Evolutionary conservation across 2,888 invertebrate species (phyloP).

Genomic region (Listrodromus nycthemerus): DNA sequence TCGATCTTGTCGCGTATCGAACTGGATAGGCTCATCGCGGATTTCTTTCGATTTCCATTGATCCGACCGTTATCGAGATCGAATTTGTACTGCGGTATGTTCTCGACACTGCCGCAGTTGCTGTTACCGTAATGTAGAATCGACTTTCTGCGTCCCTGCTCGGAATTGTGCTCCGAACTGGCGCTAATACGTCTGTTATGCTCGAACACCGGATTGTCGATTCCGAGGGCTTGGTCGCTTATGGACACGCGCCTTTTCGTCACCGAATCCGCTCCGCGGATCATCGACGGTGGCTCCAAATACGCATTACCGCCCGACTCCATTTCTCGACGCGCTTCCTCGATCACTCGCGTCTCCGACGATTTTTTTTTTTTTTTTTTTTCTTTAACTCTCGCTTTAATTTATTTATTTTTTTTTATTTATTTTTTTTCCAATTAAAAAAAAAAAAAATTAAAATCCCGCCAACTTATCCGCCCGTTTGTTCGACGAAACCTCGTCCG

Average conservation of each 20-base stretch:
- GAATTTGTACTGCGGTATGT: slow-evolving; percentile 80
- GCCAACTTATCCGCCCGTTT: too few relatives aligned
- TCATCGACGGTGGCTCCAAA: slow-evolving; percentile 3
- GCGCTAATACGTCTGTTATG: slow-evolving; percentile 79
- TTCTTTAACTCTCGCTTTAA: neutral
- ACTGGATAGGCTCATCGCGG: slow-evolving; percentile 82
- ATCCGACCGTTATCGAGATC: slow-evolving; percentile 79
- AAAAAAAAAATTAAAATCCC: too few relatives aligned
- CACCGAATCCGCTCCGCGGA: slow-evolving; percentile 22
- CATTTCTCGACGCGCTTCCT: neutral
- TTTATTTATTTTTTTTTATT: too few relatives aligned
- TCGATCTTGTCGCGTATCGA: slow-evolving; percentile 83
- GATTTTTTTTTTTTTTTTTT: too few relatives aligned
- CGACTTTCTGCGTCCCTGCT: slow-evolving; percentile 79
- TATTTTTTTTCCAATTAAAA: neutral
- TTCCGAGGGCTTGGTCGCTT: slow-evolving; percentile 80
- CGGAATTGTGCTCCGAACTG: slow-evolving; percentile 78
- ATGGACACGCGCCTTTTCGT: slow-evolving; percentile 81
- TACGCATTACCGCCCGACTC: slow-evolving; percentile 39
- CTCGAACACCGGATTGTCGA: slow-evolving; percentile 81
- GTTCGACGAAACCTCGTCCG: too few relatives aligned
- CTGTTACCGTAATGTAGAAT: slow-evolving; percentile 79
- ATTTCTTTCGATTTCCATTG: slow-evolving; percentile 78
- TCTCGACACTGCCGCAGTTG: slow-evolving; percentile 80
- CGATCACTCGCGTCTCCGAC: neutral